Evolutionary conservation across 2,888 invertebrate genomes (phyloP).

Genomic region (Pelosia muscerda): DNA sequence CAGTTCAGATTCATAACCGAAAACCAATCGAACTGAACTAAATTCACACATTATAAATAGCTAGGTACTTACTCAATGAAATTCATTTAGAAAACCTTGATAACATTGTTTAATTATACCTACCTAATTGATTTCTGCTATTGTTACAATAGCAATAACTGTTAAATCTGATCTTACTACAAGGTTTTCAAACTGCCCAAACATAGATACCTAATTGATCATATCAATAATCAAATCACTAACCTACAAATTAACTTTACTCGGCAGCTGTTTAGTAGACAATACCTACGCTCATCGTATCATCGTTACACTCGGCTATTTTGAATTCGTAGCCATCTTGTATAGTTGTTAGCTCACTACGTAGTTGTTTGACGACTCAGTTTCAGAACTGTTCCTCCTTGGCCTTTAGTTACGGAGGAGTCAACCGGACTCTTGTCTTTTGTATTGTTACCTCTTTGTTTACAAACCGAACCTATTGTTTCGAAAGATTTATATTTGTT

Average conservation of each 20-base stretch:
- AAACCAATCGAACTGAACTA: no score
- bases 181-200: no score
- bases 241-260: not conserved
- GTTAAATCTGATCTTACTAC: no score
- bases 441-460: conserved; percentile 22
- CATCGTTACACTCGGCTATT: conserved; percentile 1
- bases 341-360: conserved; percentile 12
- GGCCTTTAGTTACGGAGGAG: conserved; percentile 18
- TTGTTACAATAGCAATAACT: no score
- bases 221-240: not conserved
- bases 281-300: not conserved
- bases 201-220: no score
- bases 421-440: conserved; percentile 18
- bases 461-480: conserved; percentile 12
- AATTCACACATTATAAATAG: no score
- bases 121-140: no score
- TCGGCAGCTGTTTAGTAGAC: not conserved
- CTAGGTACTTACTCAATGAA: no score
- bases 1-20: conserved; percentile 15
- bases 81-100: no score
- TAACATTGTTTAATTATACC: no score
- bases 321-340: conserved; percentile 5
- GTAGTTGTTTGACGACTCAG: conserved; percentile 18
- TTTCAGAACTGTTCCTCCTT: conserved; percentile 16
- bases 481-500: conserved; percentile 19